Percentiles rank a stretch among this genome's conserved stretches.
Conservation (phyloP, 2,888 invertebrate genomes). For the Agrochola circellaris region DNA sequence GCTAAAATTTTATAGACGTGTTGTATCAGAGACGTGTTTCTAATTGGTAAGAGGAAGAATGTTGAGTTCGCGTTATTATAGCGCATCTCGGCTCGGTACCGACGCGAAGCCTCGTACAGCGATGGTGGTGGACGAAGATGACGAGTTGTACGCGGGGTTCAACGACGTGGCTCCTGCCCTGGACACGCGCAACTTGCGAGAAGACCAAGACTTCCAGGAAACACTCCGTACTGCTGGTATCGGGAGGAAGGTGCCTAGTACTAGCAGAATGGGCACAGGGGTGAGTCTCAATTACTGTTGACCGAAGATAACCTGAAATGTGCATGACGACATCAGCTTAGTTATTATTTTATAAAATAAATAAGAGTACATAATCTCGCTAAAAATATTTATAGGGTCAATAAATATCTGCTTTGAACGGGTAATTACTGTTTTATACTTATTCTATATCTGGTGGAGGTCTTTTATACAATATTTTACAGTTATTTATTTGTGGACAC, state of each 20-base stretch:
- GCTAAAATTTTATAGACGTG: slow-evolving; percentile 32
- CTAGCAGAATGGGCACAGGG: slow-evolving; percentile 89
- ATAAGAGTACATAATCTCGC: slow-evolving; percentile 17
- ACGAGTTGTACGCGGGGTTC: slow-evolving; percentile 93
- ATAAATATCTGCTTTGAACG: slow-evolving; percentile 29
- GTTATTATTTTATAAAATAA: slow-evolving; percentile 18
- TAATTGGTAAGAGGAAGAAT: slow-evolving; percentile 67
- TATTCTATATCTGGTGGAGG: background rate
- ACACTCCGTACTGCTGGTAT: slow-evolving; percentile 94
- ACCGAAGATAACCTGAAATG: slow-evolving; percentile 33
- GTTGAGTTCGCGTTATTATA: slow-evolving; percentile 86
- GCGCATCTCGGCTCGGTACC: slow-evolving; percentile 82
- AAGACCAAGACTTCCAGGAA: slow-evolving; percentile 94
- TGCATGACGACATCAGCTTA: slow-evolving; percentile 15
- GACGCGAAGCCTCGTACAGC: slow-evolving; percentile 85
- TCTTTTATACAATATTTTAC: background rate
- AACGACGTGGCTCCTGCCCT: slow-evolving; percentile 92
- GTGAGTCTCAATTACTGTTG: slow-evolving; percentile 70
- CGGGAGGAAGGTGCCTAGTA: slow-evolving; percentile 92
- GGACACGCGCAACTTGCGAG: slow-evolving; percentile 92
- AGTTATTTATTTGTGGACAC: background rate
- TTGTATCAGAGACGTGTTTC: slow-evolving; percentile 6
- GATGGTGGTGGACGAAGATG: slow-evolving; percentile 88
- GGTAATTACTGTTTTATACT: slow-evolving; percentile 12
- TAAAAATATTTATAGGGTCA: slow-evolving; percentile 27